Conservation (phyloP, 2,797 vertebrate species). For the Pachyuromys duprasi region DNA sequence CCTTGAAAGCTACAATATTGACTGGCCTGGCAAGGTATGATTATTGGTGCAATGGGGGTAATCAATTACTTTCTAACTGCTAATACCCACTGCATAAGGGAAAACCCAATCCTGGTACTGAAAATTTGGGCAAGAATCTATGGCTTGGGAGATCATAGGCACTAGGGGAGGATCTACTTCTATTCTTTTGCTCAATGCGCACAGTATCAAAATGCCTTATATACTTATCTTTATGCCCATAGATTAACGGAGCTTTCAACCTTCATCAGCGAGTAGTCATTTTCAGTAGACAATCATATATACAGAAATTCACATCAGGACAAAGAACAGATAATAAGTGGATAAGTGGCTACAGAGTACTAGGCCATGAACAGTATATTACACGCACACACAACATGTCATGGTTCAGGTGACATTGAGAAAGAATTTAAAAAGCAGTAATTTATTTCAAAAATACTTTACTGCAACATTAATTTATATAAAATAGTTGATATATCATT, state of each 20-base stretch:
- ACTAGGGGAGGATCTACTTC: not conserved
- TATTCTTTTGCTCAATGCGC: not conserved
- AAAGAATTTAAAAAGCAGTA: slow-evolving; percentile 22
- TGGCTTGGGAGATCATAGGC: not conserved
- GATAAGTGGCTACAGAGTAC: not conserved
- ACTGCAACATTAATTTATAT: slow-evolving; percentile 15
- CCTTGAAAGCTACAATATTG: not conserved
- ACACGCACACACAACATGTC: not conserved
- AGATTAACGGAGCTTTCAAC: not conserved
- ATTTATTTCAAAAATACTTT: slow-evolving; percentile 40
- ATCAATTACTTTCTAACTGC: not conserved
- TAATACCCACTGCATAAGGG: not conserved
- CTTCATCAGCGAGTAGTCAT: not conserved
- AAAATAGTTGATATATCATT: not conserved
- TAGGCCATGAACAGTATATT: not conserved
- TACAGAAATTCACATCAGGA: not conserved
- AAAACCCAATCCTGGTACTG: not conserved
- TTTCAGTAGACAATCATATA: not conserved
- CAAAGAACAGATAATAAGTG: not conserved
- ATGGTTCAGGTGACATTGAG: not conserved
- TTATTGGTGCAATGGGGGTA: not conserved
- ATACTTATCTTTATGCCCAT: not conserved
- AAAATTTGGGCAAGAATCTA: not conserved
- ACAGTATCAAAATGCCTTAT: not conserved
- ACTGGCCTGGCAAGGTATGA: not conserved